phyloP scores from a whole-genome alignment of 92 coral and sea anemone genomes.

The Isaurus tuberculatus region DNA sequence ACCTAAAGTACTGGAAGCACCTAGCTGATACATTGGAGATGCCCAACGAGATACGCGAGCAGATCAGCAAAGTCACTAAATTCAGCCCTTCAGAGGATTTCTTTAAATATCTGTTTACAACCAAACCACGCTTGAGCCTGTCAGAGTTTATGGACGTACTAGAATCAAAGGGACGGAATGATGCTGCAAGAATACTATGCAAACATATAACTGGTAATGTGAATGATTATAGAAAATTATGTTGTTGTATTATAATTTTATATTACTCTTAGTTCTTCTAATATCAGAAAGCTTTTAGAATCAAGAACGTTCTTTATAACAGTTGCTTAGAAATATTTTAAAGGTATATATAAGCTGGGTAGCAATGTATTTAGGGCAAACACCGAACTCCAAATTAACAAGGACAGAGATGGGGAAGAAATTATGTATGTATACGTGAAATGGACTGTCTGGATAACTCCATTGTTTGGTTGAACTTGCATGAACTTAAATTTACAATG shows the following conservation, averaged over 20 bases:
- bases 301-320: no score
- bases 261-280: no score
- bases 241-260: not conserved
- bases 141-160: not conserved
- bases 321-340: no score
- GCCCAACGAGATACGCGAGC: slow-evolving; percentile 14
- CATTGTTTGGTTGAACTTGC: no score
- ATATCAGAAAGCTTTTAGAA: no score
- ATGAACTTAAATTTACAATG: no score
- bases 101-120: not conserved
- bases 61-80: not conserved
- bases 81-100: slow-evolving; percentile 36
- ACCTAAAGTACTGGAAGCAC: slow-evolving; percentile 34
- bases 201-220: not conserved
- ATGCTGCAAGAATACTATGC: not conserved
- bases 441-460: no score
- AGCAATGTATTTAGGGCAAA: no score
- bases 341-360: no score
- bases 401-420: no score
- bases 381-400: no score
- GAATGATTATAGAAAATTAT: not conserved
- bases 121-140: slow-evolving; percentile 9
- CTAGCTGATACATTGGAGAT: slow-evolving; percentile 20
- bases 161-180: not conserved
- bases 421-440: no score